Conservation (phyloP, 2,888 invertebrate species). For the Synanthedon myopaeformis region DNA sequence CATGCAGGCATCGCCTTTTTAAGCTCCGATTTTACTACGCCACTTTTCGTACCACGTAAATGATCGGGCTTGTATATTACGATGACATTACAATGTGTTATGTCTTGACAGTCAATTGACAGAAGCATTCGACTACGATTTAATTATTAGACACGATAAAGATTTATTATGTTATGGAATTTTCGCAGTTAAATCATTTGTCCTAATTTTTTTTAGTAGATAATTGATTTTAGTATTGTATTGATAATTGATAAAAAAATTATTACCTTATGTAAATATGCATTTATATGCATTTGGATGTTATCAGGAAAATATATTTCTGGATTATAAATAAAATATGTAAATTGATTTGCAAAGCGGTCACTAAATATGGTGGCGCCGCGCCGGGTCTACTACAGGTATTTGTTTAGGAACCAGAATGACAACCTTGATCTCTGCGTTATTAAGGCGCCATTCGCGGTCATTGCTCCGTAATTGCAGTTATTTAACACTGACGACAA, state of each 20-base stretch:
- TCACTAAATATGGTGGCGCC: constrained; percentile 10
- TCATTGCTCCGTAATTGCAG: constrained; percentile 64
- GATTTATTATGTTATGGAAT: no score
- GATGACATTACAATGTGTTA: no score
- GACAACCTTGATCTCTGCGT: constrained; percentile 35
- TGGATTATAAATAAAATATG: neutral
- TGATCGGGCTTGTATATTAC: neutral
- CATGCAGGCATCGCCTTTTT: constrained; percentile 35
- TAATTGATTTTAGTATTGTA: no score
- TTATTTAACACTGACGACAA: constrained; percentile 56
- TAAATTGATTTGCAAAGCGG: constrained; percentile 8
- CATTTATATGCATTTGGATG: no score
- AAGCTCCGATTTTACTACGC: constrained; percentile 10
- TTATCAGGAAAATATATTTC: neutral
- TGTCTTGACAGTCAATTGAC: no score
- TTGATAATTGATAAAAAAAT: no score
- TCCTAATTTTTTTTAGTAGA: no score
- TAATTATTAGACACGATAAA: no score
- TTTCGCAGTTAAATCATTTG: no score
- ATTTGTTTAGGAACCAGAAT: constrained; percentile 54
- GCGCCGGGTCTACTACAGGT: constrained; percentile 1
- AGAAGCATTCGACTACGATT: no score
- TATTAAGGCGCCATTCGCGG: constrained; percentile 40
- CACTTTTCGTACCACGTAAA: neutral
- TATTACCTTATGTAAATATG: no score